phyloP scores from a whole-genome alignment of 2,797 vertebrate genomes.

The Phrynocephalus guinanensis region DNA sequence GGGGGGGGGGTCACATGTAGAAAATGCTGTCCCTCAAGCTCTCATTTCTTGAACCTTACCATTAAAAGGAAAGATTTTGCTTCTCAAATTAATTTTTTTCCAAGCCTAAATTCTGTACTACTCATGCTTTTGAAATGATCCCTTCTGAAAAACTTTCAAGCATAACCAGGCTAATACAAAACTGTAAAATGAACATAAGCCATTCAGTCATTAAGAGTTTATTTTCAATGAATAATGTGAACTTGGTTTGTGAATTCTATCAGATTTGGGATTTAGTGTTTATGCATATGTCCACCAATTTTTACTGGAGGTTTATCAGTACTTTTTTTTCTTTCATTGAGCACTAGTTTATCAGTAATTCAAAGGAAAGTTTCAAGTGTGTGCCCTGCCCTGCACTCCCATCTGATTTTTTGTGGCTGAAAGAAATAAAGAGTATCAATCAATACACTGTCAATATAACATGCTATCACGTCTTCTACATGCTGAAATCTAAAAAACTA shows the following conservation, averaged over 20 bases:
- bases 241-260: neutral
- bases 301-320: neutral
- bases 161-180: neutral
- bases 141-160: neutral
- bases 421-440: too few relatives aligned
- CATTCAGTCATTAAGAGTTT: too few relatives aligned
- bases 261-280: neutral
- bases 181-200: neutral
- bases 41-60: too few relatives aligned
- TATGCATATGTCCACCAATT: neutral
- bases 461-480: neutral
- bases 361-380: too few relatives aligned
- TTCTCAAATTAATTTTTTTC: neutral
- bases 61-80: neutral
- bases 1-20: too few relatives aligned
- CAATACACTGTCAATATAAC: neutral
- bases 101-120: neutral
- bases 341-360: neutral
- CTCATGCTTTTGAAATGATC: too few relatives aligned
- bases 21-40: neutral
- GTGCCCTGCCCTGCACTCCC: neutral
- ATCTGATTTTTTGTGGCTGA: neutral
- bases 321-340: neutral
- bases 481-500: neutral
- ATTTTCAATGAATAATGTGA: neutral